These are phyloP conservation scores for Arion vulgaris DNA, from an alignment of 1,140 invertebrate species.

Conservation along the genomic window DNA sequence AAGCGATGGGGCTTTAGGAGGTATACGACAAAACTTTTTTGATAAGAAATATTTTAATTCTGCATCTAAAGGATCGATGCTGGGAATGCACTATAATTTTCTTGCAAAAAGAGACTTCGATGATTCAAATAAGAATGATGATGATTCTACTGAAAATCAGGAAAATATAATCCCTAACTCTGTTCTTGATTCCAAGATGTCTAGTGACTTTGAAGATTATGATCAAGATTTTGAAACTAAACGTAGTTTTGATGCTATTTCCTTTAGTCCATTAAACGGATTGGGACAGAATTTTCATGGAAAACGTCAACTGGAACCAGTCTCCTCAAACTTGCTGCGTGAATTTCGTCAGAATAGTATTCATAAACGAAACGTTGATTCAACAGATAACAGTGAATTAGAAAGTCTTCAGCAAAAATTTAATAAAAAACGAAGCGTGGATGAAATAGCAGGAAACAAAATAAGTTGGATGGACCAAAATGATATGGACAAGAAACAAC, in stretches of 20 bases:
- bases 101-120: not conserved
- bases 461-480: not conserved
- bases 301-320: no score
- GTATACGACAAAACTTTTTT: conserved; percentile 2
- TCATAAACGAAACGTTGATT: not conserved
- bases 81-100: not conserved
- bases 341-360: not conserved
- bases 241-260: not conserved
- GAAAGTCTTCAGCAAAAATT: not conserved
- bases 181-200: not conserved
- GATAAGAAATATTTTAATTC: conserved; percentile 3
- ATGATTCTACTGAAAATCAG: not conserved
- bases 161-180: not conserved
- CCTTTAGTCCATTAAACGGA: not conserved
- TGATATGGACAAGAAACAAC: not conserved
- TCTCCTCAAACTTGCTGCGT: no score
- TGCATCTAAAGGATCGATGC: not conserved
- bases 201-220: not conserved
- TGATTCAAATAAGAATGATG: not conserved
- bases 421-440: not conserved
- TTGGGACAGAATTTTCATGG: not conserved
- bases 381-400: not conserved
- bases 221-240: not conserved
- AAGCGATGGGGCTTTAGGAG: conserved; percentile 7
- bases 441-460: not conserved